A percentile compares a stretch with the other conserved stretches of the same genome.
phyloP scores from a whole-genome alignment of 2,113 vertebrate genomes.

The Aleadryas rufinucha region DNA sequence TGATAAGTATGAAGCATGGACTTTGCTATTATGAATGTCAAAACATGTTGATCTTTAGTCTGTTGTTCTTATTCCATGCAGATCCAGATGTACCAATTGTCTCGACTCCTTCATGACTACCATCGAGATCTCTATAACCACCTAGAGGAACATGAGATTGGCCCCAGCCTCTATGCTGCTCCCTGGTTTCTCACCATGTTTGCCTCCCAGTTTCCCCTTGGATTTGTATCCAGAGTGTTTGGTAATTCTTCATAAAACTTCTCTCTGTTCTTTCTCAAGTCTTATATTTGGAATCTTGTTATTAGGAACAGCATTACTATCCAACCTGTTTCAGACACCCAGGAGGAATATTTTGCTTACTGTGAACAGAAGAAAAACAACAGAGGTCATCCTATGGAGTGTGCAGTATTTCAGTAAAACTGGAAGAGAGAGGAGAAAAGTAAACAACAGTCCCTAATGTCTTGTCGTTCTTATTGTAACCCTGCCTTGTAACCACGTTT shows the following conservation, averaged over 20 bases:
- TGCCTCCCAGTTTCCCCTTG: constrained; percentile 81
- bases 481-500: background rate
- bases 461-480: background rate
- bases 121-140: constrained; percentile 80
- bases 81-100: constrained; percentile 87
- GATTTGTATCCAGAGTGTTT: constrained; percentile 83
- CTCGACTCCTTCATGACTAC: constrained; percentile 81
- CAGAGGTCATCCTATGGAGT: background rate
- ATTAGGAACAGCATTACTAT: background rate
- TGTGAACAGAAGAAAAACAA: background rate
- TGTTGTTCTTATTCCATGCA: constrained; percentile 3
- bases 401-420: background rate
- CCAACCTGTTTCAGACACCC: background rate
- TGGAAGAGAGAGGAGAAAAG: background rate
- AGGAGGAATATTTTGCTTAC: background rate
- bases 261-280: background rate
- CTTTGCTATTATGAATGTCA: background rate
- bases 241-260: constrained; percentile 63
- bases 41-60: background rate
- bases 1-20: background rate
- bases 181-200: constrained; percentile 85
- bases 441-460: background rate
- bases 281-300: background rate
- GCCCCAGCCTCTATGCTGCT: constrained; percentile 82
- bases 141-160: constrained; percentile 80